phyloP scores from a whole-genome alignment of 2,888 invertebrate genomes.

The Pandemis heparana region DNA sequence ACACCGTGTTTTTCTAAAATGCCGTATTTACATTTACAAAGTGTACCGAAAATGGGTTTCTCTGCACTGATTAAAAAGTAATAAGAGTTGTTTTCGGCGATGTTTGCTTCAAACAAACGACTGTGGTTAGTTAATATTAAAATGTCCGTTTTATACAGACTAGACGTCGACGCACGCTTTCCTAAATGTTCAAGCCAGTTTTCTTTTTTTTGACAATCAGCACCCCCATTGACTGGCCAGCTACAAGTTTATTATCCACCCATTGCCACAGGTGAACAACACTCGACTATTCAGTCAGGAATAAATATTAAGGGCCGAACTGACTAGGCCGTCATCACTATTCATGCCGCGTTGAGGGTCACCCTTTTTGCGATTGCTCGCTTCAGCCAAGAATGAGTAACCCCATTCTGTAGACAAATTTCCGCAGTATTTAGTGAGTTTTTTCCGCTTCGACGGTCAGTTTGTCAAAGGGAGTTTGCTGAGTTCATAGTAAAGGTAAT shows the following conservation, averaged over 20 bases:
- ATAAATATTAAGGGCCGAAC: conserved; percentile 11
- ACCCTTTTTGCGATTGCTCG: conserved; percentile 40
- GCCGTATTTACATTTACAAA: conserved; percentile 7
- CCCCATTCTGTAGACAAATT: conserved; percentile 31
- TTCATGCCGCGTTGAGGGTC: conserved; percentile 36
- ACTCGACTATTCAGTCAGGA: conserved; percentile 15
- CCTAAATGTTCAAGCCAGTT: too few species aligned
- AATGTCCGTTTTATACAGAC: not conserved
- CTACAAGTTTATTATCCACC: not conserved
- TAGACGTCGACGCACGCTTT: too few species aligned
- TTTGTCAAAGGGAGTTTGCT: conserved; percentile 19
- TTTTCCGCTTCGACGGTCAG: conserved; percentile 17
- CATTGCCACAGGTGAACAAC: conserved; percentile 9
- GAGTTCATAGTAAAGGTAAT: not conserved
- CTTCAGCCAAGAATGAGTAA: conserved; percentile 33
- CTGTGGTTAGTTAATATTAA: not conserved
- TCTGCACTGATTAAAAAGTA: conserved; percentile 1
- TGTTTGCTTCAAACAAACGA: conserved; percentile 1
- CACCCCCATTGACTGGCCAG: not conserved
- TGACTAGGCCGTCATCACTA: conserved; percentile 23
- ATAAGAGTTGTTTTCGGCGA: not conserved
- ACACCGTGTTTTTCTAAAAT: not conserved
- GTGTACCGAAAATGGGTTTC: not conserved
- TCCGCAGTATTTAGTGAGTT: conserved; percentile 21
- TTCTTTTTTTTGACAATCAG: not conserved